Conservation (phyloP, 2,888 invertebrate species). For the Pantelozetes paolii region DNA sequence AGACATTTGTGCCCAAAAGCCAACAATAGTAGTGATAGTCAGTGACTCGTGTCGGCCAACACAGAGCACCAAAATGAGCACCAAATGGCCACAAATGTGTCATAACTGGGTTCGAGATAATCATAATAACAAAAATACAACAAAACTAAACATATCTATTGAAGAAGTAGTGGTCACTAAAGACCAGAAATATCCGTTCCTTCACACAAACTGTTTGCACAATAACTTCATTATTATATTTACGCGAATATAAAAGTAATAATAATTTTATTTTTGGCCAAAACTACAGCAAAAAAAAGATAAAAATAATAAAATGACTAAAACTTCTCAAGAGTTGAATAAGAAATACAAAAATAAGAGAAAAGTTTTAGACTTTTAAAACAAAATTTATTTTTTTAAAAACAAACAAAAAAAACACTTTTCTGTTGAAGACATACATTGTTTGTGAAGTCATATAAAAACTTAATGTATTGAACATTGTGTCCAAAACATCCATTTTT, state of each 20-base stretch:
- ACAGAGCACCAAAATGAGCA: neutral
- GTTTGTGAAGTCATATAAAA: neutral
- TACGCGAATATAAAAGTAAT: neutral
- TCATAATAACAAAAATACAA: constrained; percentile 14
- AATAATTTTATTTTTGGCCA: neutral
- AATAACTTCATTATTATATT: neutral
- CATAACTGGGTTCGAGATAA: constrained; percentile 22
- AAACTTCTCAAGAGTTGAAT: neutral
- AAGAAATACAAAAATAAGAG: neutral
- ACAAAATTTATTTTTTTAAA: neutral
- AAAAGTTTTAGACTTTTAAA: neutral
- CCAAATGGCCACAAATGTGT: constrained; percentile 35
- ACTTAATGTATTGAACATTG: neutral
- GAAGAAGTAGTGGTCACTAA: constrained; percentile 1
- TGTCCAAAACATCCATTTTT: constrained; percentile 3
- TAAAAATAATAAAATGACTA: neutral
- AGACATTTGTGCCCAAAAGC: neutral
- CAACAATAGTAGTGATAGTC: constrained; percentile 9
- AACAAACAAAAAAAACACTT: neutral
- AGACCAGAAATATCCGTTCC: constrained; percentile 4
- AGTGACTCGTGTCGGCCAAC: constrained; percentile 32
- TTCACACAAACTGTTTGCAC: neutral
- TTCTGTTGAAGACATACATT: neutral
- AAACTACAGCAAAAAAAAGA: neutral
- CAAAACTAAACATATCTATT: neutral